These are phyloP conservation scores for Musca vetustissima DNA, from an alignment of 1,140 invertebrate species.

Conservation along the genomic window DNA sequence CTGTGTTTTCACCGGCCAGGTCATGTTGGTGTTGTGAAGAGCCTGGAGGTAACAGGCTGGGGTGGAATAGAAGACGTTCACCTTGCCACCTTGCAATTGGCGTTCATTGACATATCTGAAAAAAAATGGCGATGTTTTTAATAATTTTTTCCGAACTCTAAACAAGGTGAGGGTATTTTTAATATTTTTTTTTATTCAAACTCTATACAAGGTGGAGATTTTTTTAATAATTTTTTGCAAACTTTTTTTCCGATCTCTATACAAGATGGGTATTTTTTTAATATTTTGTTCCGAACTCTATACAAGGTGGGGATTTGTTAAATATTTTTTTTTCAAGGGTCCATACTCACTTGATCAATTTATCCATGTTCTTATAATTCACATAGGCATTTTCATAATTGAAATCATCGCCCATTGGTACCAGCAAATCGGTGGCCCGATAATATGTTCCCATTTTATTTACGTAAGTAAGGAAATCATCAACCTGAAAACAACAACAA, in stretches of 20 bases:
- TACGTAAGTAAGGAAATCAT: slow-evolving; percentile 62
- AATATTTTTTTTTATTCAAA: no score
- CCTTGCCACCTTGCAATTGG: slow-evolving; percentile 63
- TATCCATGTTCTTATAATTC: slow-evolving; percentile 87
- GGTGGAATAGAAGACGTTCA: slow-evolving; percentile 90
- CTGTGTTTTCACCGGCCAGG: slow-evolving; percentile 71
- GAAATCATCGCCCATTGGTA: slow-evolving; percentile 93
- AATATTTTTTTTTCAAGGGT: not conserved
- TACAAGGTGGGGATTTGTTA: no score
- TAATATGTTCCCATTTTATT: slow-evolving; percentile 61
- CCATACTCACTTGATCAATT: slow-evolving; percentile 75
- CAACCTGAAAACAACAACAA: slow-evolving; percentile 56
- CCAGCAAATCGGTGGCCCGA: slow-evolving; percentile 73
- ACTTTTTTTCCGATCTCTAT: no score
- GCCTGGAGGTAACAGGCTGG: slow-evolving; percentile 91
- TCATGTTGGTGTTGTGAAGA: slow-evolving; percentile 67
- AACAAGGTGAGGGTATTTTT: no score
- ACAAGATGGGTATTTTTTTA: no score
- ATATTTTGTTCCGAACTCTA: no score
- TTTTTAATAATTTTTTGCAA: no score
- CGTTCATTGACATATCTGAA: slow-evolving; percentile 62
- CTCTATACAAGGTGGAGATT: no score
- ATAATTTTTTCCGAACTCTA: no score
- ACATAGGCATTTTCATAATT: slow-evolving; percentile 81
- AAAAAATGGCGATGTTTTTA: not conserved